Evolutionary conservation across 2,888 invertebrate species (phyloP), one percentile per base, ranked within the genome.

Genomic region (Galerucella pusilla): DNA sequence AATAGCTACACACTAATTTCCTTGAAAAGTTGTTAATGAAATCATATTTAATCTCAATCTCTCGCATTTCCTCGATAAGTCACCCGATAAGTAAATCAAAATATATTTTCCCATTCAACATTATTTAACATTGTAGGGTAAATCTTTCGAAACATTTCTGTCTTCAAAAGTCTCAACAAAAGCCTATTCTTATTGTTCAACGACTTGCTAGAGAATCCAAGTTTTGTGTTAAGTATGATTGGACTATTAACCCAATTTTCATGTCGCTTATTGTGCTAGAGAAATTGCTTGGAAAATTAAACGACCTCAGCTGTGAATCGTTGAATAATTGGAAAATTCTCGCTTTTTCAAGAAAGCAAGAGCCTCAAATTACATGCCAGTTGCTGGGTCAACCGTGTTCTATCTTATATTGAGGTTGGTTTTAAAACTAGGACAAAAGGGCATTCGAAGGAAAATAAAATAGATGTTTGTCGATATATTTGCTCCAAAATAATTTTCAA

Each of bases 221-320:
- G n/a, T 14, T n/a, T 52, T 0, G n/a, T 4, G 49, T 65, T 72
- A 72, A 68, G 20, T 4, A 46, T 49, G 66, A 73, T 68, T 66
- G 75, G 68, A 72, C 68, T 60, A 65, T 77, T 68, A 73, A 77
- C 78, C 77, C 74, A 74, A 63, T 70, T 75, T 69, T 63, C 6
- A 42, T 25, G 60, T 57, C 71, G 64, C 60, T 42, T 72, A 16
- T 75, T 68, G 75, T 74, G 66, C 69, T 71, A 11, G 73, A 61
- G 76, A 75, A 78, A 79, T 74, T 74, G 77, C 71, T 68, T 66
- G 80, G 79, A 79, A 80, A 79, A 80, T 79, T 67, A 75, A 72
- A 63, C 54, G 67, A 60, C 69, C 35, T 64, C 49, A 42, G 64
- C 45, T 68, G 77, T 71, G 49, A 77, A 75, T 74, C 63, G 74